Evolutionary conservation across 2,113 vertebrate genomes (phyloP).

Genomic region (Phocoena phocoena): DNA sequence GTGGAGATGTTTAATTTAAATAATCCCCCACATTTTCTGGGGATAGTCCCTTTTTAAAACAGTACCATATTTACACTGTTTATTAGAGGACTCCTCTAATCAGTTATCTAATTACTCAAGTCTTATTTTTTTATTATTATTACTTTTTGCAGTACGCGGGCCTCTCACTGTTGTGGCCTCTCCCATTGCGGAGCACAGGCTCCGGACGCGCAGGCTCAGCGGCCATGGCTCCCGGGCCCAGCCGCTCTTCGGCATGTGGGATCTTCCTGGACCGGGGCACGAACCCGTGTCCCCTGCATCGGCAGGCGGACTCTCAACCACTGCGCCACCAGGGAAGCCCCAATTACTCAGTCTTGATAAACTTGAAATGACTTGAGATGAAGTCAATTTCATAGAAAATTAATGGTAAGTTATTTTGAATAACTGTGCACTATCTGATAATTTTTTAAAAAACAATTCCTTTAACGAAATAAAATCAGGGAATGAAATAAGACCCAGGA

Average conservation of each 20-base stretch:
- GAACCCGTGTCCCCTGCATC: too few relatives aligned
- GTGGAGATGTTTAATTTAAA: not conserved
- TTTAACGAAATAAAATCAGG: conserved; percentile 55
- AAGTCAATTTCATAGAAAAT: conserved; percentile 44
- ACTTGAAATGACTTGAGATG: not conserved
- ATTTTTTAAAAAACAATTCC: not conserved
- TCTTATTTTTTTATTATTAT: not conserved
- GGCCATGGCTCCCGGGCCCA: too few relatives aligned
- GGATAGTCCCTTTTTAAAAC: conserved; percentile 43
- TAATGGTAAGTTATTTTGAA: not conserved
- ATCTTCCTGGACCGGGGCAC: too few relatives aligned
- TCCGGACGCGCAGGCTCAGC: too few relatives aligned
- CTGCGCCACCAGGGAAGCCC: too few relatives aligned
- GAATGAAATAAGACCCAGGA: conserved; percentile 65
- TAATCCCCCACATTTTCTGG: not conserved
- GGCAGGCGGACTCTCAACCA: too few relatives aligned
- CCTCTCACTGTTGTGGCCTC: too few relatives aligned
- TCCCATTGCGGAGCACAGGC: too few relatives aligned
- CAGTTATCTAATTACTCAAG: conserved; percentile 51
- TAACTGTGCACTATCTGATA: conserved; percentile 6
- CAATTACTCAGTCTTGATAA: conserved; percentile 33
- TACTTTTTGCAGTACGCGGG: too few relatives aligned
- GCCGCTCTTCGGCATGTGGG: too few relatives aligned
- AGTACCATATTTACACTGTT: conserved; percentile 9
- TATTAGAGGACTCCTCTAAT: conserved; percentile 34